Conservation (phyloP, 2,888 invertebrate species). For the Thalpophila matura region DNA sequence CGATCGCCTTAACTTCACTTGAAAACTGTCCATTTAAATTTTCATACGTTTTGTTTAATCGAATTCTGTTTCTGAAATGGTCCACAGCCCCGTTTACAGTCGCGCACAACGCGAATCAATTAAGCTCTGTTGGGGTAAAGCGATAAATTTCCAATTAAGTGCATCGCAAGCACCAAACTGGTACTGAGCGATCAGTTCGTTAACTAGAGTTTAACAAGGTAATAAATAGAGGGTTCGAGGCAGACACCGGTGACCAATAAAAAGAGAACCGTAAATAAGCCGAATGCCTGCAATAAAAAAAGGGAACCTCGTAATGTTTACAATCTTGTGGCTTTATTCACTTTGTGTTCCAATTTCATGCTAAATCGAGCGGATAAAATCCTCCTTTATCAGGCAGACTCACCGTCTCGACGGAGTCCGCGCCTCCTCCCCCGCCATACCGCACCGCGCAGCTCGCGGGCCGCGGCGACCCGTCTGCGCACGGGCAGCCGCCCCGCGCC, state of each 20-base stretch:
- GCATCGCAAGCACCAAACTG: conserved; percentile 75
- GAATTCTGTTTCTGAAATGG: conserved; percentile 68
- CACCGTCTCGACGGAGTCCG: conserved; percentile 81
- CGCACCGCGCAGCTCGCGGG: conserved; percentile 57
- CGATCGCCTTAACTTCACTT: conserved; percentile 69
- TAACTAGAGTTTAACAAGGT: conserved; percentile 90
- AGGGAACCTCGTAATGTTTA: conserved; percentile 90
- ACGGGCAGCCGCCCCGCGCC: conserved; percentile 46
- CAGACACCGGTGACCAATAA: conserved; percentile 86
- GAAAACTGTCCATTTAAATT: conserved; percentile 67
- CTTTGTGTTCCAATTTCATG: conserved; percentile 91
- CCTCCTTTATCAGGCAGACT: conserved; percentile 89
- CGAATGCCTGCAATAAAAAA: conserved; percentile 87
- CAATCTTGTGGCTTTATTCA: conserved; percentile 91
- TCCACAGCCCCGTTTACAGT: conserved; percentile 72
- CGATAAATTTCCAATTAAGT: conserved; percentile 87
- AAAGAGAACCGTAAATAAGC: conserved; percentile 89
- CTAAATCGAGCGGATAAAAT: conserved; percentile 90
- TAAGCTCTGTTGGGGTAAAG: conserved; percentile 78
- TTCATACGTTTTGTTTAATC: conserved; percentile 70
- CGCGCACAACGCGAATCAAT: conserved; percentile 82
- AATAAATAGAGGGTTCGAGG: conserved; percentile 85
- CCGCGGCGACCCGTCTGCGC: conserved; percentile 51
- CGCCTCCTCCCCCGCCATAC: conserved; percentile 55
- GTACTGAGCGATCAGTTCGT: conserved; percentile 85